A percentile compares a stretch with the other conserved stretches of the same genome.
Conservation (phyloP, 1,140 invertebrate genomes). For the Oncopodura yosiiana region DNA sequence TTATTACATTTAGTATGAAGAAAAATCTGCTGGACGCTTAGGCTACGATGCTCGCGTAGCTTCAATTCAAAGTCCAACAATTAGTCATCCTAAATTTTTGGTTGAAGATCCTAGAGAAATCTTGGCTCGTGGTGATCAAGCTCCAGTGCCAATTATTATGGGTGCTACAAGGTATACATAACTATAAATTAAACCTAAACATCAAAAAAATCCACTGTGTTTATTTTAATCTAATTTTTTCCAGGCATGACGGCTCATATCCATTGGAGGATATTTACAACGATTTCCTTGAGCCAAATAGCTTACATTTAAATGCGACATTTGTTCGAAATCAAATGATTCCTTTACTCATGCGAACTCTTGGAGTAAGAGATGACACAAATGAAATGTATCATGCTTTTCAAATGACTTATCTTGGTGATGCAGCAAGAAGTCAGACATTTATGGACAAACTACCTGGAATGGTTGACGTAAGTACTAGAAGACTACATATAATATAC, state of each 20-base stretch:
- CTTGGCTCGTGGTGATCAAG: not conserved
- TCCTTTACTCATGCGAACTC: not conserved
- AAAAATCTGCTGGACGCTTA: not conserved
- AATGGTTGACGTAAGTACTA: not conserved
- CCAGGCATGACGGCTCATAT: not conserved
- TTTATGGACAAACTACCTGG: not conserved
- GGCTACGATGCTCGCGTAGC: constrained; percentile 3
- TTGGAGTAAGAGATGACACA: constrained; percentile 2
- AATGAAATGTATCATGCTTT: not conserved
- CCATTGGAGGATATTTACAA: constrained; percentile 4
- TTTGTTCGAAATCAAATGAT: constrained; percentile 1
- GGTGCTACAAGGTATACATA: too few species aligned
- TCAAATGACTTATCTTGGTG: not conserved
- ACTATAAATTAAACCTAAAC: too few species aligned
- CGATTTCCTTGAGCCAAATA: not conserved
- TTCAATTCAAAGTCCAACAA: constrained; percentile 4
- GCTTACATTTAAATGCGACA: not conserved
- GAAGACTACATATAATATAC: not conserved
- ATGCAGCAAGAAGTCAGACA: not conserved
- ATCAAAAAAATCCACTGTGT: too few species aligned
- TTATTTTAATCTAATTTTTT: not conserved
- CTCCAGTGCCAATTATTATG: not conserved
- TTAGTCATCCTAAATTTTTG: not conserved
- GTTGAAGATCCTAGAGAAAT: constrained; percentile 1
- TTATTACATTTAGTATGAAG: not conserved